Conservation (phyloP, 2,113 vertebrate genomes). For the Epinephelus cyanopodus region DNA sequence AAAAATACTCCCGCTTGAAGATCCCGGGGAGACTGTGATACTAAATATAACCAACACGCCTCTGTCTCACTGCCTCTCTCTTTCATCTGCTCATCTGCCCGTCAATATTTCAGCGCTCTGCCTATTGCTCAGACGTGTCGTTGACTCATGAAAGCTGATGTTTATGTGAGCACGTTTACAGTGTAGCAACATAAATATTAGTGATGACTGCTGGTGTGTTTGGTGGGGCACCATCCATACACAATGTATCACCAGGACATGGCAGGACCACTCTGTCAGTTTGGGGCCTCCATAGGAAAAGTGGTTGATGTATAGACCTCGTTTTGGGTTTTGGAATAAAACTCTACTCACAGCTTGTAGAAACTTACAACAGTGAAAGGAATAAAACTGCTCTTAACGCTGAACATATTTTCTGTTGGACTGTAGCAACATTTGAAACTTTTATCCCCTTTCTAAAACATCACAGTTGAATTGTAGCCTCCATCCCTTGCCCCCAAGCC, state of each 20-base stretch:
- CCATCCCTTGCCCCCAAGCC: neutral
- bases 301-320: neutral
- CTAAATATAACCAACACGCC: constrained; percentile 69
- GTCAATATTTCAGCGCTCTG: constrained; percentile 61
- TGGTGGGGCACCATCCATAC: neutral
- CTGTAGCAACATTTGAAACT: neutral
- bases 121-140: constrained; percentile 48
- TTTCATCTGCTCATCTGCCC: constrained; percentile 64
- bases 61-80: constrained; percentile 29
- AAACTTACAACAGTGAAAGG: neutral
- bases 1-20: constrained; percentile 62
- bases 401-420: neutral
- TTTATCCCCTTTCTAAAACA: neutral
- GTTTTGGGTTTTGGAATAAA: neutral
- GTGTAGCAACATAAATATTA: constrained; percentile 15
- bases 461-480: constrained; percentile 6
- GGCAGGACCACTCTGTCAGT: neutral
- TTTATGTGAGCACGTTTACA: constrained; percentile 33
- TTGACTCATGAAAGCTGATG: constrained; percentile 45
- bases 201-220: constrained; percentile 4
- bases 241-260: neutral
- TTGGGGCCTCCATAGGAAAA: neutral
- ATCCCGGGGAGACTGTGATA: constrained; percentile 48
- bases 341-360: neutral
- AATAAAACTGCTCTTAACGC: neutral